phyloP scores from a whole-genome alignment of 2,797 vertebrate species.

The Muraenolepis orangiensis region DNA sequence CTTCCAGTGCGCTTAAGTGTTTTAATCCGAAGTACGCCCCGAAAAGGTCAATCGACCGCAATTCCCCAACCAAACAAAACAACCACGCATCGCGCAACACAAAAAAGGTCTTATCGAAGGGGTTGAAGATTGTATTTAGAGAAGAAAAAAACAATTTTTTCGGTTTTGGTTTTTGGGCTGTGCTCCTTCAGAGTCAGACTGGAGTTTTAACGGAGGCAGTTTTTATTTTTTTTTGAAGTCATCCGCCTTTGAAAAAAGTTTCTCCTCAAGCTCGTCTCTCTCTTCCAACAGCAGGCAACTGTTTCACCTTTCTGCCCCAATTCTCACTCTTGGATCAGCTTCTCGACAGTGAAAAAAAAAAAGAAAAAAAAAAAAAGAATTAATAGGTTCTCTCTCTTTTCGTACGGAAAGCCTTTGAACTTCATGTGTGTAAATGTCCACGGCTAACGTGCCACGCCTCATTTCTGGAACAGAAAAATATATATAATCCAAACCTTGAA shows the following conservation, averaged over 20 bases:
- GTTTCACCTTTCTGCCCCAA: slow-evolving; percentile 9
- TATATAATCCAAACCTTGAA: not conserved
- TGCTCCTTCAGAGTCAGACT: slow-evolving; percentile 12
- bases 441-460: not conserved
- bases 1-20: no score
- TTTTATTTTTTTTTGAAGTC: slow-evolving; percentile 21
- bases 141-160: slow-evolving; percentile 18
- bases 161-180: not conserved
- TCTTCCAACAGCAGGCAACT: slow-evolving; percentile 7
- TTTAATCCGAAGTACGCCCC: slow-evolving; percentile 14
- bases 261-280: slow-evolving; percentile 9
- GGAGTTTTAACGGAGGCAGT: slow-evolving; percentile 12
- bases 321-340: slow-evolving; percentile 18
- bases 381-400: not conserved
- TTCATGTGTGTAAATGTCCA: slow-evolving; percentile 4
- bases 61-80: not conserved
- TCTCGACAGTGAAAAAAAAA: not conserved
- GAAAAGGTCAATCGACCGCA: slow-evolving; percentile 20
- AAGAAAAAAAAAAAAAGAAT: no score
- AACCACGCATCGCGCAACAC: not conserved
- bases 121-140: slow-evolving; percentile 25
- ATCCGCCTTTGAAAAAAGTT: slow-evolving; percentile 26
- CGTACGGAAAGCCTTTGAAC: not conserved
- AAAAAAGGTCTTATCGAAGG: slow-evolving; percentile 34
- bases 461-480: not conserved